These are phyloP conservation scores for Anoplius nigerrimus DNA, from an alignment of 2,888 invertebrate genomes.

Conservation along the genomic window DNA sequence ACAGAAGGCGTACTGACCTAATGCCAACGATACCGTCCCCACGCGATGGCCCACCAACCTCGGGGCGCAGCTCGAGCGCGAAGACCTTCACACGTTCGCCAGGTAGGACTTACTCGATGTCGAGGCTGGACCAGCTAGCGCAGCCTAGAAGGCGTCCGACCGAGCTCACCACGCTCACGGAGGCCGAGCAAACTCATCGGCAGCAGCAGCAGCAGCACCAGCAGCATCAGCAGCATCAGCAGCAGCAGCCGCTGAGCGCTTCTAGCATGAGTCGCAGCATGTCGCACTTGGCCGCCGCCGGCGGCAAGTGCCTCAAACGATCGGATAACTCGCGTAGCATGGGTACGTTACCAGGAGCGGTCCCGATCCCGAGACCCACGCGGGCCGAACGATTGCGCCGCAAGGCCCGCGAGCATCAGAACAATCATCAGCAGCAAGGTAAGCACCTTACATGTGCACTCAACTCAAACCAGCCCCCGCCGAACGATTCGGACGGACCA, in stretches of 20 bases:
- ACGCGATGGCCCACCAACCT: slow-evolving; percentile 76
- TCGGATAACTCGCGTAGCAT: slow-evolving; percentile 74
- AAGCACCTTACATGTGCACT: slow-evolving; percentile 63
- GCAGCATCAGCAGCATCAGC: background rate
- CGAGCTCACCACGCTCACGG: slow-evolving; percentile 65
- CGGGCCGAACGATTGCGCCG: slow-evolving; percentile 72
- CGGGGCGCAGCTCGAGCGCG: slow-evolving; percentile 66
- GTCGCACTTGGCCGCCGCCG: slow-evolving; percentile 80
- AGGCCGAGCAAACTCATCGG: slow-evolving; percentile 58
- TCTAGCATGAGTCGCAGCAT: slow-evolving; percentile 83
- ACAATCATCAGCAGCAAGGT: slow-evolving; percentile 68
- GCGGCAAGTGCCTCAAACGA: slow-evolving; percentile 69
- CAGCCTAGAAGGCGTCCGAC: slow-evolving; percentile 80
- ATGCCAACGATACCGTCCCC: slow-evolving; percentile 91
- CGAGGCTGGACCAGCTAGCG: slow-evolving; percentile 90
- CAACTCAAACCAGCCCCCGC: slow-evolving; percentile 58
- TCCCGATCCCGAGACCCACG: slow-evolving; percentile 67
- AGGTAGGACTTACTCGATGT: slow-evolving; percentile 96
- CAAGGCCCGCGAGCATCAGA: slow-evolving; percentile 71
- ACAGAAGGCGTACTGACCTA: slow-evolving; percentile 91
- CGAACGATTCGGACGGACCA: background rate
- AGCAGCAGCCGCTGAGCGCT: slow-evolving; percentile 66
- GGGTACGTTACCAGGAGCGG: slow-evolving; percentile 71
- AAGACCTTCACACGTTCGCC: slow-evolving; percentile 77
- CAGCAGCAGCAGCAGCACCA: slow-evolving; percentile 21